These are phyloP conservation scores for Amazona vittata DNA, from an alignment of 2,113 vertebrate genomes.

Conservation along the genomic window DNA sequence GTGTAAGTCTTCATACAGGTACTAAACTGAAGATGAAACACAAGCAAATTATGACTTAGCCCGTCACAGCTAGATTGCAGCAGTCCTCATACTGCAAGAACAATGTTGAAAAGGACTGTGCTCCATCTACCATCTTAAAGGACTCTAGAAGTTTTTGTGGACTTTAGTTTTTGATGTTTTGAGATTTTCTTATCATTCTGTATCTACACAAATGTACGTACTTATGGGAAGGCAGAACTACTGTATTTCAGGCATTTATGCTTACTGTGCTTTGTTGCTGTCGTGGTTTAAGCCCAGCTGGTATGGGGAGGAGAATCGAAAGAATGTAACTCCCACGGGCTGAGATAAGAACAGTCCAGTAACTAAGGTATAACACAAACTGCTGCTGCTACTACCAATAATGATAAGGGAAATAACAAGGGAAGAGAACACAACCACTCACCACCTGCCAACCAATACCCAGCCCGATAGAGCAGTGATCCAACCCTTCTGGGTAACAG, in stretches of 20 bases:
- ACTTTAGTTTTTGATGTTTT: background rate
- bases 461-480: too few relatives aligned
- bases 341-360: too few relatives aligned
- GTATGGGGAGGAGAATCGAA: too few relatives aligned
- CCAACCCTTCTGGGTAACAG: too few relatives aligned
- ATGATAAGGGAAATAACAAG: too few relatives aligned
- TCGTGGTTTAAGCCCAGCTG: too few relatives aligned
- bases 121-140: background rate
- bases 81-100: background rate
- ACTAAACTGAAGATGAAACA: background rate
- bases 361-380: too few relatives aligned
- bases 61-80: background rate
- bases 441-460: too few relatives aligned
- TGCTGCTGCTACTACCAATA: too few relatives aligned
- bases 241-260: background rate
- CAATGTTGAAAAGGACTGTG: background rate
- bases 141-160: background rate
- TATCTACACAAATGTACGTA: background rate
- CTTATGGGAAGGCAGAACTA: background rate
- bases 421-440: too few relatives aligned
- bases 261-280: rapidly evolving
- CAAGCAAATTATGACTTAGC: background rate
- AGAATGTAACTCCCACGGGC: too few relatives aligned
- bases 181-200: background rate
- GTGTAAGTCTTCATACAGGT: background rate